phyloP scores from a whole-genome alignment of 2,888 invertebrate species.

The Xanthia icteritia region DNA sequence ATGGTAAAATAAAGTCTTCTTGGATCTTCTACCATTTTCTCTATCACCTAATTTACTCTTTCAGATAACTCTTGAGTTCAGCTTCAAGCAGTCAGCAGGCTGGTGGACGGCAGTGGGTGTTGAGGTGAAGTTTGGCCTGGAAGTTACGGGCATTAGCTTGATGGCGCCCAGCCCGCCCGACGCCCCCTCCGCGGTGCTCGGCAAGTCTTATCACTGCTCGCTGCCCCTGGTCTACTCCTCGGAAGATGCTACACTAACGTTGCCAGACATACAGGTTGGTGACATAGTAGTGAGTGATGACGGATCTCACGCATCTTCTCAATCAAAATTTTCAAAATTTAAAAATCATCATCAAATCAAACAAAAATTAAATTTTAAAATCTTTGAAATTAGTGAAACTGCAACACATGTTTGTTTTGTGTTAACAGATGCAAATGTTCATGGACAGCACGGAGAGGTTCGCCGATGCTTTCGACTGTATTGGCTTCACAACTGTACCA shows the following conservation, averaged over 20 bases:
- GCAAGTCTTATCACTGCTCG: conserved; percentile 90
- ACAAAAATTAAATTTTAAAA: too few relatives aligned
- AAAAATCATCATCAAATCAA: too few relatives aligned
- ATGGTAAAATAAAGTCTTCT: background rate
- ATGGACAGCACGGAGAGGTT: conserved; percentile 91
- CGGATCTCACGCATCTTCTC: background rate
- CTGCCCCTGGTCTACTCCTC: conserved; percentile 87
- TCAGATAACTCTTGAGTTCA: conserved; percentile 90
- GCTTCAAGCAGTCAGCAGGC: conserved; percentile 87
- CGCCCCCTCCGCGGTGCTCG: conserved; percentile 88
- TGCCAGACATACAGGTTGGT: conserved; percentile 89
- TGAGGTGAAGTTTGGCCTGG: conserved; percentile 88
- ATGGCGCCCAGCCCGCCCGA: conserved; percentile 83
- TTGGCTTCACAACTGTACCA: conserved; percentile 96
- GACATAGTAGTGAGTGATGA: background rate
- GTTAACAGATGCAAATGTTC: conserved; percentile 87
- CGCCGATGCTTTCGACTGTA: conserved; percentile 95
- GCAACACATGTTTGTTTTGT: conserved; percentile 45
- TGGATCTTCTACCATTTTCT: background rate
- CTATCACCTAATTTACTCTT: background rate
- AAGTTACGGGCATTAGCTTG: conserved; percentile 81
- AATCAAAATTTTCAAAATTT: too few relatives aligned
- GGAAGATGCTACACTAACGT: conserved; percentile 84
- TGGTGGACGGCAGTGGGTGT: conserved; percentile 91
- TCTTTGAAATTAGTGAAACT: background rate